phyloP scores from a whole-genome alignment of 2,113 vertebrate species.

The Terrapene triunguis region DNA sequence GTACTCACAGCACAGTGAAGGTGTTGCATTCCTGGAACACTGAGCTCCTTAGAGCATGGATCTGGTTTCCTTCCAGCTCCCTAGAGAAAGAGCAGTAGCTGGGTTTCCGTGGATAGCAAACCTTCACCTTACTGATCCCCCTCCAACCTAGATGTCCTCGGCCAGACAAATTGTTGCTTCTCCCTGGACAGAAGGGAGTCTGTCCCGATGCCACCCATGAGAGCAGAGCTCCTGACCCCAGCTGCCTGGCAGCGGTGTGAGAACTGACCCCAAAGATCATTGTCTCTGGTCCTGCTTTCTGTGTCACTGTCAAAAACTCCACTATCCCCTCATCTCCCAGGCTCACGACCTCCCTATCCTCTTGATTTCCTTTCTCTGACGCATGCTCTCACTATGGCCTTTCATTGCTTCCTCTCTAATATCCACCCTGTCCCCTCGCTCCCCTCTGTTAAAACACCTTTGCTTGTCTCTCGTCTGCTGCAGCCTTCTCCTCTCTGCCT shows the following conservation, averaged over 20 bases:
- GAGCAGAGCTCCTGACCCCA: background rate
- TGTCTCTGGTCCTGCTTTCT: background rate
- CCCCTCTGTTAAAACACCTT: background rate
- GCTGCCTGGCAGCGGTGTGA: background rate
- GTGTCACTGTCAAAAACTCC: background rate
- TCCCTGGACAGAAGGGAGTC: background rate
- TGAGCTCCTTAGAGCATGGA: conserved; percentile 40
- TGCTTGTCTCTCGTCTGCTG: accelerated
- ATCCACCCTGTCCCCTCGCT: background rate
- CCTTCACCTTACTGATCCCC: background rate
- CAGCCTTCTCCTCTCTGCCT: background rate
- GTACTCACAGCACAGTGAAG: conserved; percentile 77
- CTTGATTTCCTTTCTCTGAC: background rate
- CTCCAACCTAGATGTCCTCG: background rate
- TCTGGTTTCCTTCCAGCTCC: conserved; percentile 77
- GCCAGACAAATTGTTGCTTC: background rate
- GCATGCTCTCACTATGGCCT: background rate
- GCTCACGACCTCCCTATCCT: background rate
- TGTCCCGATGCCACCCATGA: background rate
- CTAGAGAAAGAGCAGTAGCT: background rate
- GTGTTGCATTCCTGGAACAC: conserved; percentile 65
- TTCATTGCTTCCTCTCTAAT: background rate
- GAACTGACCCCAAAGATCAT: background rate
- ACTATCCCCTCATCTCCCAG: background rate
- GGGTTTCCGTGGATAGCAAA: background rate